Evolutionary conservation across 2,797 vertebrate species (phyloP).

Genomic region (Malurus splendens): DNA sequence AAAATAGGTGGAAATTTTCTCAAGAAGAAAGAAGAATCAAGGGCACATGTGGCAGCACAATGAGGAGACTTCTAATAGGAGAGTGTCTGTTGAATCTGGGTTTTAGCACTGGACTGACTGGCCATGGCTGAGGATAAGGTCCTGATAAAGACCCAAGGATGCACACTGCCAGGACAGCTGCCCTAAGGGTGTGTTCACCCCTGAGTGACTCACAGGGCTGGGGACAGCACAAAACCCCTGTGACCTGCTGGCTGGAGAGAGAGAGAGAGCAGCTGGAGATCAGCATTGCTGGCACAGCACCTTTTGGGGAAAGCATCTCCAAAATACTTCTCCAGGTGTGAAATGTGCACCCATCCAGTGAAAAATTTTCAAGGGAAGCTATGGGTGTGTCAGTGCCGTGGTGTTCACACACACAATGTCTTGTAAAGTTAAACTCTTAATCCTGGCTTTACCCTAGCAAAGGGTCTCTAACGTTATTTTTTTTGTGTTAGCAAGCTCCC

Average conservation of each 20-base stretch:
- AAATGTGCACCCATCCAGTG: accelerated
- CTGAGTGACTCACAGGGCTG: accelerated
- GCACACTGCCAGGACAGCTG: not conserved
- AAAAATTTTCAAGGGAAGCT: not conserved
- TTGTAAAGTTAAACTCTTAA: not conserved
- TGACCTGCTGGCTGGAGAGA: not conserved
- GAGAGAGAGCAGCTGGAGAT: not conserved
- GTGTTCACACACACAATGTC: not conserved
- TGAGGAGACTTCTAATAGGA: not conserved
- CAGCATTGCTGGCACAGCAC: accelerated
- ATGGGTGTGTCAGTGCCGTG: not conserved
- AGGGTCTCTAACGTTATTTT: accelerated
- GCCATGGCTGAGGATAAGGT: not conserved
- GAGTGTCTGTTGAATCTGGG: accelerated
- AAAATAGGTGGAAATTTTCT: not conserved
- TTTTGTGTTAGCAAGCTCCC: not conserved
- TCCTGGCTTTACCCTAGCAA: not conserved
- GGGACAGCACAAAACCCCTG: accelerated
- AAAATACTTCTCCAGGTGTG: not conserved
- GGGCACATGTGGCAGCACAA: not conserved
- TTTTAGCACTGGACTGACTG: not conserved
- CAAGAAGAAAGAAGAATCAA: not conserved
- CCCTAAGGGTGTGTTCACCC: not conserved
- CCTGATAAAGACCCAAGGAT: not conserved
- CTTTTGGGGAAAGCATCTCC: not conserved